Evolutionary conservation across 2,113 vertebrate genomes (phyloP), one percentile per base, ranked within the genome.

Genomic region (Rafetus swinhoei): DNA sequence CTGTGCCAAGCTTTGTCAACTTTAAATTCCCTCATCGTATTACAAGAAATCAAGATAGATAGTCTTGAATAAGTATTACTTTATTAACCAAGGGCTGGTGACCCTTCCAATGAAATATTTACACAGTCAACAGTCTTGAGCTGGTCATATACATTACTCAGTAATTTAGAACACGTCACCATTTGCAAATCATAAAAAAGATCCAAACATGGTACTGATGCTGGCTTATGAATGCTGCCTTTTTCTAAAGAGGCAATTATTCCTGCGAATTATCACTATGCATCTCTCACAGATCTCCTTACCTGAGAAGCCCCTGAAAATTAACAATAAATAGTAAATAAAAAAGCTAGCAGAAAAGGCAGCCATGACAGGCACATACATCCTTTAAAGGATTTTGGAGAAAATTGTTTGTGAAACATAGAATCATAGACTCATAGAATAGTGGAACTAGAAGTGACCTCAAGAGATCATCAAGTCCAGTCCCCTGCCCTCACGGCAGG

Each of bases 101-200:
- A 97, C 87, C 92, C 85, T 94, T 85, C 53, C 55, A 88, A 79
- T 84, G 81, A 97, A 96, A 69, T 94, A 94, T 97, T 97, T 95
- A 92, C 90, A 87, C 50, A 92, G 89, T 92, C 76, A 95, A 85
- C 93, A 92, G 86, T 90, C 92, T 86, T 93, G 88, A 88, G 55
- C 72, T 94, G 29, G 84, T 81, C 86, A 97, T 91, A 79, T 94
- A 90, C 92, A 95, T 96, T 96, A 84, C 86, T 95, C 87, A 96
- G 92, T 93, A 87, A 97, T 95, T 96, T 96, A 92, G 97, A 95
- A 96, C 83, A 94, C 76, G 93, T 87, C 92, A 57, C 81, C 81
- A 85, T 92, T 96, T 96, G 89, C 94, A 97, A 95, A 96, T 50
- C 84, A 54, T 81, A 93, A 90, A 91, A 94, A 84, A 80, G 94